A percentile compares a stretch with the other conserved stretches of the same genome.
phyloP scores from a whole-genome alignment of 2,113 vertebrate genomes.

The Noturus placidus region DNA sequence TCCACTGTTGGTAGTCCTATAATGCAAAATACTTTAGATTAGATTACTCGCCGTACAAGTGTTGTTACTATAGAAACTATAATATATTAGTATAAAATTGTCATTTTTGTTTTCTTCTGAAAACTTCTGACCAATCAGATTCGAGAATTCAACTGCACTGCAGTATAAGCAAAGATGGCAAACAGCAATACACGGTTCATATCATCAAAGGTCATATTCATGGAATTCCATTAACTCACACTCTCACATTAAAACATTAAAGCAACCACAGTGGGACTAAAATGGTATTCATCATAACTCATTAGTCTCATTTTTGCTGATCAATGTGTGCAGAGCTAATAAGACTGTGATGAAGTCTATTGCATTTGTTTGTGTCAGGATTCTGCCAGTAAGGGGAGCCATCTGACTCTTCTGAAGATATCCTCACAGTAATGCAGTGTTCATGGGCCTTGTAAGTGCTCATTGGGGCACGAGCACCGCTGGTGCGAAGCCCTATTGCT shows the following conservation, averaged over 20 bases:
- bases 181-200: neutral
- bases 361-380: neutral
- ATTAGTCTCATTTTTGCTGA: neutral
- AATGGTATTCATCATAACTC: neutral
- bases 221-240: neutral
- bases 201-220: neutral
- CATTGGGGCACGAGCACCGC: too few relatives aligned
- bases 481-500: too few relatives aligned
- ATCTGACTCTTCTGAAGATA: neutral
- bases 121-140: neutral
- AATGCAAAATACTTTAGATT: neutral
- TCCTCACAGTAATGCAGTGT: neutral
- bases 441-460: neutral
- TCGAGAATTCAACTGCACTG: neutral
- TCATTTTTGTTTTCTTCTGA: neutral
- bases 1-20: neutral
- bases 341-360: neutral
- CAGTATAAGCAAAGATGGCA: neutral
- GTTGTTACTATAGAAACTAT: neutral
- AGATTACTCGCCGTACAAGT: neutral
- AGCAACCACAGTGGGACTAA: neutral
- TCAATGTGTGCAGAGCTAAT: neutral
- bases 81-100: neutral
- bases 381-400: slow-evolving; percentile 19
- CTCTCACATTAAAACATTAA: neutral